Conservation (phyloP, 2,888 invertebrate species). For the Papilio protenor region DNA sequence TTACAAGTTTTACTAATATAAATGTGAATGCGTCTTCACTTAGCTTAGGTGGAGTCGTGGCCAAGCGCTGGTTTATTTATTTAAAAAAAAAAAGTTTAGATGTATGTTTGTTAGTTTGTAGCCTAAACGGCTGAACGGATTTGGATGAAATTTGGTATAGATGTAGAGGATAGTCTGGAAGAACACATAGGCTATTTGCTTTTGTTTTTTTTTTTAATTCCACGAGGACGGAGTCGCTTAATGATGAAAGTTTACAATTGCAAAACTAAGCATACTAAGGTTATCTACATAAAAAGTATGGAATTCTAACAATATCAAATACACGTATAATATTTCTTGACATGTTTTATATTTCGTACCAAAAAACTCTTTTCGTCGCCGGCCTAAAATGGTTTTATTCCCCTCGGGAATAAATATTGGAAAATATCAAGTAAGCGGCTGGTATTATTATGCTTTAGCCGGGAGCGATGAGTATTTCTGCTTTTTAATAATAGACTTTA, state of each 20-base stretch:
- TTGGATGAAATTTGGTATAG: no score
- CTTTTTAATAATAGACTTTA: slow-evolving; percentile 19
- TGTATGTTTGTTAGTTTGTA: no score
- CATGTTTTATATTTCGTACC: slow-evolving; percentile 19
- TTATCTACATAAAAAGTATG: neutral
- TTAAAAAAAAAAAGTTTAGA: no score
- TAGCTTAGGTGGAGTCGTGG: no score
- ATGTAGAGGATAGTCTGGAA: no score
- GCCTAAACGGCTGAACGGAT: no score
- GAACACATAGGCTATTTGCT: no score
- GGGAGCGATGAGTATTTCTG: slow-evolving; percentile 13
- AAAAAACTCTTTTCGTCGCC: slow-evolving; percentile 34
- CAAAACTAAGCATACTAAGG: neutral
- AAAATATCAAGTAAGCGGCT: slow-evolving; percentile 41
- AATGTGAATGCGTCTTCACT: no score
- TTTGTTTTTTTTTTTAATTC: no score
- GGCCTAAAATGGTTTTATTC: slow-evolving; percentile 39
- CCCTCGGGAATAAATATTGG: slow-evolving; percentile 42
- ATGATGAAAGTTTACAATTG: neutral
- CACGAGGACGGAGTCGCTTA: neutral
- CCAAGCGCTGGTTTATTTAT: no score
- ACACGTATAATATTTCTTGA: slow-evolving; percentile 10
- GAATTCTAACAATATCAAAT: neutral
- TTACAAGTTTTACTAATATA: no score
- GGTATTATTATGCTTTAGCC: slow-evolving; percentile 38